Evolutionary conservation across 2,888 invertebrate genomes (phyloP), one percentile per base, ranked within the genome.

Genomic region (Ochropacha duplaris): DNA sequence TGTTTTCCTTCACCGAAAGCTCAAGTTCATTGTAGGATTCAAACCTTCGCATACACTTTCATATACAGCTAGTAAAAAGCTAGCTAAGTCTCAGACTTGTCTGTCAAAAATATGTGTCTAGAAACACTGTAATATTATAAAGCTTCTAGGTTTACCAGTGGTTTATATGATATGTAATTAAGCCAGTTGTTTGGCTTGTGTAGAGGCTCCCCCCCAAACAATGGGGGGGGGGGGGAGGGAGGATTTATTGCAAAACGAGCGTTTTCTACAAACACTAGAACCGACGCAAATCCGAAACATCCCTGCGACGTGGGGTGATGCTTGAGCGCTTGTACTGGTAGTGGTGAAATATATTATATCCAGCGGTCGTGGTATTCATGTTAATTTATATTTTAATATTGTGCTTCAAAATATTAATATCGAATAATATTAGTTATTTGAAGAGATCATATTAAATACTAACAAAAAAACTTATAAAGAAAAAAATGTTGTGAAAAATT

Each of bases 121-220:
- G n/a, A 12, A 12, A 31, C 9, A 19, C 19, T 9, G 8, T 44
- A 19, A 44, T 9, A 44, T 44, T 16, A 44, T 44, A 19, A 19
- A 44, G 19, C 9, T 19, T 0, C 19, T 19, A 6, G 3, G 44
- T 44, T 19, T 11, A 3, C 3, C 44, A 19, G 44, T 44, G 44
- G 44, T 44, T 19, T 44, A 9, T 44, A 44, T 16, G 1, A 44
- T 19, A 16, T 55, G 50, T 64, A 70, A 69, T 71, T 66, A 68
- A 64, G 64, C 61, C 59, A 60, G 58, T 69, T 64, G 60, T 62
- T 65, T 59, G 59, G 59, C 58, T 56, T 56, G n/a, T n/a, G n/a
- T n/a, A n/a, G n/a, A n/a, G n/a, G n/a, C n/a, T n/a, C n/a, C n/a
- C n/a, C n/a, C n/a, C n/a, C n/a, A n/a, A n/a, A n/a, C n/a, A 58